A percentile compares a stretch with the other conserved stretches of the same genome.
These are phyloP conservation scores for Echiichthys vipera DNA, from an alignment of 2,797 vertebrate species.

Conservation along the genomic window DNA sequence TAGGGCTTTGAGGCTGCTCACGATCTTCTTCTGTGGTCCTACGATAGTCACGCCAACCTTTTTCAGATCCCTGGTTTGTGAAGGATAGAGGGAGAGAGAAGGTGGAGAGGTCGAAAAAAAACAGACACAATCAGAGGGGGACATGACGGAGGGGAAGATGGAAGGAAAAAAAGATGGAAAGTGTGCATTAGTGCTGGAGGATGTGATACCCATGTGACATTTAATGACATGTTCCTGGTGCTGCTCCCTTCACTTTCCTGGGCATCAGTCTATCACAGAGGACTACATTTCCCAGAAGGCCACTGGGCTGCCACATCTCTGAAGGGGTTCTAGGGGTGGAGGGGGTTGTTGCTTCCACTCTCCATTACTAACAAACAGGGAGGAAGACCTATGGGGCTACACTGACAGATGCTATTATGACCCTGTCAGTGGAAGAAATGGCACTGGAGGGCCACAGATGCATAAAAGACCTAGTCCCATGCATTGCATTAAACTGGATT, in stretches of 20 bases:
- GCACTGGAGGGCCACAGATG: constrained; percentile 10
- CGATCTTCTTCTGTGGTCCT: constrained; percentile 96
- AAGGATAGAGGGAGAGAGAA: constrained; percentile 41
- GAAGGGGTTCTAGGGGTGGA: constrained; percentile 5
- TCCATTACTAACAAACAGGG: constrained; percentile 52
- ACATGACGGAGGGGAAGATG: constrained; percentile 24
- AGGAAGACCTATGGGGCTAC: constrained; percentile 38
- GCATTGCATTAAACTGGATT: constrained; percentile 28
- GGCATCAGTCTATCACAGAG: constrained; percentile 72
- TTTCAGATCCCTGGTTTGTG: constrained; percentile 91
- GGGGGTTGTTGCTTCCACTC: constrained; percentile 24
- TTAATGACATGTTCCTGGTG: constrained; percentile 64
- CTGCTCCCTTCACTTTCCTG: constrained; percentile 61
- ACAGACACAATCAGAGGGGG: constrained; percentile 36
- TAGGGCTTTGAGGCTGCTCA: constrained; percentile 96
- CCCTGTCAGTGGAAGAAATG: constrained; percentile 69
- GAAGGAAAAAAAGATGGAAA: constrained; percentile 46
- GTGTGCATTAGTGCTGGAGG: constrained; percentile 48
- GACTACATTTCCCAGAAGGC: constrained; percentile 74
- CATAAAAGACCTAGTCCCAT: constrained; percentile 37
- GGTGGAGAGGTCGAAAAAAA: background rate
- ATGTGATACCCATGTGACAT: constrained; percentile 66
- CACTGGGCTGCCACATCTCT: constrained; percentile 51
- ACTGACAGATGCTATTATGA: constrained; percentile 74
- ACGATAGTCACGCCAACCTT: constrained; percentile 95